Conservation (phyloP, 1,140 invertebrate genomes). For the Neodiprion virginianus region DNA sequence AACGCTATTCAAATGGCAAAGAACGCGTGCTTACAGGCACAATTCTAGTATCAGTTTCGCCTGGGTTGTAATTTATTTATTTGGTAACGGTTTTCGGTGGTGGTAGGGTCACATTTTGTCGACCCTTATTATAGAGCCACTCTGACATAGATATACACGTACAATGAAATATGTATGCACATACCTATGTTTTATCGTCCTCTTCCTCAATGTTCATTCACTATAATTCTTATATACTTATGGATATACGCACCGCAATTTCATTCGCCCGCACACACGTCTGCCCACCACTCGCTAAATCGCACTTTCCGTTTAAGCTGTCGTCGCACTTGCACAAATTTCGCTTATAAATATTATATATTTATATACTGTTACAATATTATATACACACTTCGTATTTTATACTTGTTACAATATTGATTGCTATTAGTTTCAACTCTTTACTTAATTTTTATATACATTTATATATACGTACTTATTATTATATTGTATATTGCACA, state of each 20-base stretch:
- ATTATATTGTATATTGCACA: not conserved
- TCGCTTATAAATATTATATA: not conserved
- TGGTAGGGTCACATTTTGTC: too few relatives aligned
- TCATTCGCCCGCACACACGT: conserved; percentile 3
- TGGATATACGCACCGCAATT: not conserved
- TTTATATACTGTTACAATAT: not conserved
- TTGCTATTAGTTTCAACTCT: not conserved
- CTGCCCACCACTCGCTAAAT: not conserved
- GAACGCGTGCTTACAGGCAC: too few relatives aligned
- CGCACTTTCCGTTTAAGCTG: not conserved
- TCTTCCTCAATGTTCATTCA: not conserved
- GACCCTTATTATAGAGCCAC: too few relatives aligned
- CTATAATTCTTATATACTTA: not conserved
- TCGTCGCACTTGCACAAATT: not conserved
- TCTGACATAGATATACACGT: too few relatives aligned
- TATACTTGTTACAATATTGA: not conserved
- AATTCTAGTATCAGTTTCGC: too few relatives aligned
- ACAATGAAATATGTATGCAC: too few relatives aligned
- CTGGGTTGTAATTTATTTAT: too few relatives aligned
- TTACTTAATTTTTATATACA: not conserved
- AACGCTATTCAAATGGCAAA: too few relatives aligned
- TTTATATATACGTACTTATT: too few relatives aligned
- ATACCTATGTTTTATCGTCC: not conserved
- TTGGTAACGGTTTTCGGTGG: too few relatives aligned
- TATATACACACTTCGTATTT: not conserved